Percentiles rank a stretch among this genome's conserved stretches.
Conservation (phyloP, 2,113 vertebrate species). For the Ictidomys tridecemlineatus region DNA sequence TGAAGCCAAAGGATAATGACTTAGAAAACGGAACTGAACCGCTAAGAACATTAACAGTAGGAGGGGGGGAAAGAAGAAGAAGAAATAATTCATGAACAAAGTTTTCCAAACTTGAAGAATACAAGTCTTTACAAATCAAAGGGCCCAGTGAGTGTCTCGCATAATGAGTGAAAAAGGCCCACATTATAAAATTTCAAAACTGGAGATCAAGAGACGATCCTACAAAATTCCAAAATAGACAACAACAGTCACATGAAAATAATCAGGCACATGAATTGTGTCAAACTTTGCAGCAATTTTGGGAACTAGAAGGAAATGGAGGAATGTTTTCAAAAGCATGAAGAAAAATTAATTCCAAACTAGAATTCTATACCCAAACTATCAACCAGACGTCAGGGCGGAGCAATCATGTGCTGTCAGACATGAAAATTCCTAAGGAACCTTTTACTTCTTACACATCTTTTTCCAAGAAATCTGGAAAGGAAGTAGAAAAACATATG, state of each 20-base stretch:
- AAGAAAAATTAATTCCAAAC: neutral
- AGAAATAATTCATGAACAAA: neutral
- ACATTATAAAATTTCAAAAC: neutral
- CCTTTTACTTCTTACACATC: neutral
- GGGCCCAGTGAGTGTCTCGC: neutral
- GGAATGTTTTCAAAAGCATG: neutral
- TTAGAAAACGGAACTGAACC: neutral
- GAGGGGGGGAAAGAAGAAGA: neutral
- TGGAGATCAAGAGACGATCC: neutral
- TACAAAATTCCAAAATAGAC: neutral
- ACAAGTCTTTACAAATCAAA: neutral
- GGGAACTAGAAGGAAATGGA: neutral
- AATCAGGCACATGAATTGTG: neutral
- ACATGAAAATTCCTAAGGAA: neutral
- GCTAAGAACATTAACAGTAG: neutral
- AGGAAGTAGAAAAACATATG: neutral
- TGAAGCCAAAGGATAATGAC: neutral
- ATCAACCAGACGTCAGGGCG: neutral
- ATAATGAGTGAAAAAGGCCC: neutral
- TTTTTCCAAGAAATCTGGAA: neutral
- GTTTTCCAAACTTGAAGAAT: constrained; percentile 35
- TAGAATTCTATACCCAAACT: constrained; percentile 3
- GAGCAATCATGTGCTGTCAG: neutral
- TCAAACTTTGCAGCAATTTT: neutral
- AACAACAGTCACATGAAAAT: constrained; percentile 13